Evolutionary conservation across 2,113 vertebrate species (phyloP), one percentile per base, ranked within the genome.

Genomic region (Odontophorus gujanensis): DNA sequence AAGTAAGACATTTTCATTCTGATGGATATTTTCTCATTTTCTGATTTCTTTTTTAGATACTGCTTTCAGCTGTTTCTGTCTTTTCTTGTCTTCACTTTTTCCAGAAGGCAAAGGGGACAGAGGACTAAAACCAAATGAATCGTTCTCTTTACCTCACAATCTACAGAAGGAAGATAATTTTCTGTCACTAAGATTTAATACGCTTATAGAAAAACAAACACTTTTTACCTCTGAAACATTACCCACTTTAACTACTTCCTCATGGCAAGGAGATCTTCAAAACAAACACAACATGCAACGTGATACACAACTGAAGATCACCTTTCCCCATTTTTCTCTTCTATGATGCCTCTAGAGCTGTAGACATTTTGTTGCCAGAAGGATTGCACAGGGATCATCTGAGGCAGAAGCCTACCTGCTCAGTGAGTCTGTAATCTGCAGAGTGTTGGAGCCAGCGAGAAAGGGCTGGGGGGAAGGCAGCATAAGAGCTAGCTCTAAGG

Each of bases 281-380:
- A 65, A 50, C 10, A 32, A 74, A 48, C 1, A 2, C 7, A n/a
- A 32, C 1, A 0, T 34, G 67, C 0, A 2, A 40, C 24, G 47
- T 0, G 3, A 57, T 42, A 48, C 51, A 47, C 30, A 2, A 22
- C 28, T 30, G 20, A 50, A 59, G 55, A 43, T 48, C 50, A 10
- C 22, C 38, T 61, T 74, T 38, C 24, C 20, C 13, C 1, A 1
- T 30, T 68, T 68, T 53, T 47, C 13, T 59, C 58, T 30, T 12
- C 25, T 45, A 36, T 1, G 21, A 28, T 7, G 17, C 25, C 42
- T 53, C n/a, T 32, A 25, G 45, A 76, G 40, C 58, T 58, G 68
- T 25, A 0, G 8, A 28, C 28, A 34, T 62, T 50, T 32, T 3
- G 18, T 42, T 63, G 48, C 48, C 72, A 57, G 65, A 19, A 42